A percentile compares a stretch with the other conserved stretches of the same genome.
Conservation (phyloP, 2,113 vertebrate genomes). For the Ginglymostoma cirratum region DNA sequence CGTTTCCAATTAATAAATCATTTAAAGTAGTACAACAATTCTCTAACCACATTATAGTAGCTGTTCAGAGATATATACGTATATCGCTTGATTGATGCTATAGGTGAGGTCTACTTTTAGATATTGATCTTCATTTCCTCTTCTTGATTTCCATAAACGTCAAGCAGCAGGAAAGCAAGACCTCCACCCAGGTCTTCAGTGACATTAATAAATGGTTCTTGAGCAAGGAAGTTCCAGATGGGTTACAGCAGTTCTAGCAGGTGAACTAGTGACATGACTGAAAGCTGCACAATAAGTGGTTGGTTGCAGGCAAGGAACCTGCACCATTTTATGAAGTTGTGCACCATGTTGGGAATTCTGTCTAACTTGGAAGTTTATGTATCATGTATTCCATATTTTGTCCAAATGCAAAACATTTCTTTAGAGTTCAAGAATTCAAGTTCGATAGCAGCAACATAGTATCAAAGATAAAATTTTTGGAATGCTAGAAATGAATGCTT, state of each 20-base stretch:
- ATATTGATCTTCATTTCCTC: not conserved
- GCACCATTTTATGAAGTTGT: not conserved
- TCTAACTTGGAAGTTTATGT: not conserved
- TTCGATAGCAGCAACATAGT: not conserved
- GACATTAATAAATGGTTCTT: not conserved
- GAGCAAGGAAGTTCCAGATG: not conserved
- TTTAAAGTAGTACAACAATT: too few species aligned
- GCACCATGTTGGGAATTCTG: not conserved
- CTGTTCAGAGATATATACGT: not conserved
- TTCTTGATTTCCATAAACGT: not conserved
- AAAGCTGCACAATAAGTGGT: not conserved
- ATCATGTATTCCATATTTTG: not conserved
- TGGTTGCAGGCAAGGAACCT: not conserved
- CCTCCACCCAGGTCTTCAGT: not conserved
- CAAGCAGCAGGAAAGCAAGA: not conserved
- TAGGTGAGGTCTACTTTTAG: not conserved
- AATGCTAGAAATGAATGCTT: constrained; percentile 44
- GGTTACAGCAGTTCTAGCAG: not conserved
- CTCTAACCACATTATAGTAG: not conserved
- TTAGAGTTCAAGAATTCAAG: constrained; percentile 6
- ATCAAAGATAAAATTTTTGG: not conserved
- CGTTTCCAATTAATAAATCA: too few species aligned
- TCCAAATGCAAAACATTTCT: not conserved
- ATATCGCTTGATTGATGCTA: not conserved
- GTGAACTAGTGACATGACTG: not conserved